Percentiles rank a stretch among this genome's conserved stretches.
phyloP scores from a whole-genome alignment of 2,888 invertebrate species.

The Alloplasta piceator region DNA sequence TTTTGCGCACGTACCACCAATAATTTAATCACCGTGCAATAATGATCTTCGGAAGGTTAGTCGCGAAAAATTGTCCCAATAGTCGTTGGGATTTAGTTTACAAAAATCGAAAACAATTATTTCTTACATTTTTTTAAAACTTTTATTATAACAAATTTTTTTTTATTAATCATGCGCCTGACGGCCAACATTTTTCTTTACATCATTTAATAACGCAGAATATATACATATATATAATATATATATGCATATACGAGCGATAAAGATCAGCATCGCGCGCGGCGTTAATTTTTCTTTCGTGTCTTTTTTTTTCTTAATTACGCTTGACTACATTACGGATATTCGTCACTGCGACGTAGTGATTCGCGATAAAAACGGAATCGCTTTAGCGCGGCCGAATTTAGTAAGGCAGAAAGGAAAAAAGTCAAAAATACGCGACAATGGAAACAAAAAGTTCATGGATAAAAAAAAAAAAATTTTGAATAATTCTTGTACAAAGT shows the following conservation, averaged over 20 bases:
- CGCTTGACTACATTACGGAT: slow-evolving; percentile 32
- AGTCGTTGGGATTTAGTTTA: no score
- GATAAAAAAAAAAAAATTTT: neutral
- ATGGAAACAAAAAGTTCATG: no score
- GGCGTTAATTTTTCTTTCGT: slow-evolving; percentile 19
- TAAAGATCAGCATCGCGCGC: slow-evolving; percentile 13
- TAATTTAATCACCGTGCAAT: no score
- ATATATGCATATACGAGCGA: slow-evolving; percentile 25
- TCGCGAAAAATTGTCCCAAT: neutral
- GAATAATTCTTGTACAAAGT: slow-evolving; percentile 7
- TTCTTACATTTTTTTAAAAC: neutral
- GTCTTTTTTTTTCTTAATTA: slow-evolving; percentile 26
- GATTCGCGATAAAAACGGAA: slow-evolving; percentile 28
- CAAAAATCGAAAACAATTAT: no score
- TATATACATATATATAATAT: slow-evolving; percentile 32
- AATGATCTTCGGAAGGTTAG: neutral
- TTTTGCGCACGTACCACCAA: slow-evolving; percentile 51
- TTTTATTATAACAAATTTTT: slow-evolving; percentile 49
- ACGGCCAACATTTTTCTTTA: slow-evolving; percentile 46
- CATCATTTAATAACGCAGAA: slow-evolving; percentile 38
- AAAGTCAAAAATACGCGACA: neutral
- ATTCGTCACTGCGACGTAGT: slow-evolving; percentile 22
- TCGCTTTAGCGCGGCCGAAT: neutral
- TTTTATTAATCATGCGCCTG: slow-evolving; percentile 42
- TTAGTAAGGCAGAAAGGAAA: neutral